Conservation (phyloP, 1,140 invertebrate species). For the Leptinotarsa undecemlineata region DNA sequence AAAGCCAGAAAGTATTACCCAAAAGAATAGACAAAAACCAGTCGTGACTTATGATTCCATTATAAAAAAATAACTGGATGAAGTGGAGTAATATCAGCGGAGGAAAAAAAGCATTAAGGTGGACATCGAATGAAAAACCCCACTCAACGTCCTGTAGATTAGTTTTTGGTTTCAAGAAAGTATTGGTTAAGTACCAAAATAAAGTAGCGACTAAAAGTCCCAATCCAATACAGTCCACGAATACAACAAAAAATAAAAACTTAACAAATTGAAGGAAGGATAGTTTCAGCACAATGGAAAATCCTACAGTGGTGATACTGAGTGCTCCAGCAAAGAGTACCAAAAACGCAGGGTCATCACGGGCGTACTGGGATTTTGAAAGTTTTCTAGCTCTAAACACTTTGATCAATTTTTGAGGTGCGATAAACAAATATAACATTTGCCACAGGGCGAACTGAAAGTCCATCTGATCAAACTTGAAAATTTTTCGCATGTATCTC, state of each 20-base stretch:
- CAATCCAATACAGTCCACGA: constrained; percentile 91
- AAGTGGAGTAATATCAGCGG: constrained; percentile 92
- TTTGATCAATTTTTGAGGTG: constrained; percentile 97
- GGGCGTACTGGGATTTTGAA: constrained; percentile 97
- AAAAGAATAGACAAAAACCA: constrained; percentile 80
- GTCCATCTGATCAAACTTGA: constrained; percentile 98
- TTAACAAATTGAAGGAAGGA: constrained; percentile 77
- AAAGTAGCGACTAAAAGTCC: constrained; percentile 85
- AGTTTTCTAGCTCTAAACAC: constrained; percentile 99
- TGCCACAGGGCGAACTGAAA: constrained; percentile 99
- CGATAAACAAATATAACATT: constrained; percentile 94
- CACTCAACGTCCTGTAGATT: constrained; percentile 88
- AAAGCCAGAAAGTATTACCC: constrained; percentile 93
- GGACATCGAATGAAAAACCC: constrained; percentile 98
- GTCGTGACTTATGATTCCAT: constrained; percentile 75
- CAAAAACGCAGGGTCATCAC: constrained; percentile 98
- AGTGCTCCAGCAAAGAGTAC: constrained; percentile 89
- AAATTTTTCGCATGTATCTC: constrained; percentile 87
- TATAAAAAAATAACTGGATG: constrained; percentile 87
- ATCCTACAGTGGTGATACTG: constrained; percentile 86
- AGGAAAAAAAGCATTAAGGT: constrained; percentile 98
- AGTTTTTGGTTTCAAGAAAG: constrained; percentile 77
- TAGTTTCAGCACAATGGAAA: constrained; percentile 80
- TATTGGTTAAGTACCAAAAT: constrained; percentile 85
- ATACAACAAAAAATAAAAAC: constrained; percentile 90